Base-by-base conservation (phyloP, 2,888 invertebrate genomes). In the Epirrhoe tristata region DNA sequence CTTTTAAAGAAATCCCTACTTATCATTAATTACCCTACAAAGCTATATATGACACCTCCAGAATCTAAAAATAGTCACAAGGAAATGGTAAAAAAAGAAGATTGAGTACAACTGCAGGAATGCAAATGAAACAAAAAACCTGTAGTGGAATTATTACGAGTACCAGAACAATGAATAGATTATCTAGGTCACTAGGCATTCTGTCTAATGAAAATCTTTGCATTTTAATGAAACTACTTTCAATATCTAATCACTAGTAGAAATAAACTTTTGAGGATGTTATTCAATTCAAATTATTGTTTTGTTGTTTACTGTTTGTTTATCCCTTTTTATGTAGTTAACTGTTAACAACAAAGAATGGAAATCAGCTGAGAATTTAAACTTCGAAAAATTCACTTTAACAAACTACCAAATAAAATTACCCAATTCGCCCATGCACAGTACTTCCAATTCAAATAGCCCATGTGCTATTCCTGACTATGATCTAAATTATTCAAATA, bases 1-100 rank as follows among this genome's bases (percentile, higher is more conserved):
- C 85, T 76, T 86, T 80, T 82, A 77, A 66, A 78, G 81, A 66
- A 75, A 65, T 63, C 14, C 16, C 48, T 16, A 48, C 16, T 48
- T 48, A 48, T 6, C 7, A 6, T 16, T 48, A 6, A 48, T n/a
- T n/a, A n/a, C n/a, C n/a, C n/a, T n/a, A 24, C 24, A 24, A 24
- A n/a, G n/a, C n/a, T n/a, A n/a, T n/a, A n/a, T n/a, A n/a, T n/a
- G 14, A 48, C 14, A 5, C 7, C 16, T 12, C 1, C 1, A 14
- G 6, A 14, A 48, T 50, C 54, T 53, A 54, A 43, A 64, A 54
- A 54, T 54, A 54, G 5, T 10, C 50, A 3, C 31, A n/a, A 52
- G 52, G 31, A 31, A 24, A 52, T 31, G 10, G 24, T 17, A 12
- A 52, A 52, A 52, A 52, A 52, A 52, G n/a, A 12, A 52, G 31